Conservation (phyloP, 92 coral and sea anemone species). For the Epizoanthus scotinus region DNA sequence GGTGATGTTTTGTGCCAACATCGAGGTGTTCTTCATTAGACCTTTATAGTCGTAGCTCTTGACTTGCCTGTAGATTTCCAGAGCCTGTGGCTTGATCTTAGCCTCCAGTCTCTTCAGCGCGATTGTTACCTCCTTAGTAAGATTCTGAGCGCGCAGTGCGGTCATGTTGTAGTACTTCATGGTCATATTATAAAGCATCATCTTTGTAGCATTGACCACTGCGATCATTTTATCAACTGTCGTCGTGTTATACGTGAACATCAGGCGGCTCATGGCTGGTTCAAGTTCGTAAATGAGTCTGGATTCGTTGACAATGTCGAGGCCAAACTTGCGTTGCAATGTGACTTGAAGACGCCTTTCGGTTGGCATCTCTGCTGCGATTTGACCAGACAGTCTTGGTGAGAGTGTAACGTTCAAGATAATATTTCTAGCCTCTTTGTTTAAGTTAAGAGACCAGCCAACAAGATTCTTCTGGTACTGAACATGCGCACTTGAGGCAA, state of each 20-base stretch:
- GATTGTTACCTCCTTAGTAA: slow-evolving; percentile 60
- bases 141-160: slow-evolving; percentile 51
- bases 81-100: slow-evolving; percentile 65
- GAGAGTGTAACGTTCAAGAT: slow-evolving; percentile 75
- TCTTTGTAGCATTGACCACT: slow-evolving; percentile 53
- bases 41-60: slow-evolving; percentile 70
- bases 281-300: slow-evolving; percentile 68
- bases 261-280: slow-evolving; percentile 72
- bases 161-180: slow-evolving; percentile 72
- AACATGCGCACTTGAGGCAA: slow-evolving; percentile 71
- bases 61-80: slow-evolving; percentile 62
- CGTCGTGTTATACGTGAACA: slow-evolving; percentile 82
- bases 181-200: slow-evolving; percentile 55
- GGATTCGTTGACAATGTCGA: slow-evolving; percentile 72
- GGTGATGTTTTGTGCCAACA: slow-evolving; percentile 60
- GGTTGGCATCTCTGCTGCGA: slow-evolving; percentile 83
- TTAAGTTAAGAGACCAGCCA: slow-evolving; percentile 76
- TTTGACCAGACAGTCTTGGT: slow-evolving; percentile 75
- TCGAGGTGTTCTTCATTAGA: slow-evolving; percentile 54
- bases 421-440: slow-evolving; percentile 69
- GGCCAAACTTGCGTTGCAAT: slow-evolving; percentile 77
- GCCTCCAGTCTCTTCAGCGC: slow-evolving; percentile 65
- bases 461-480: slow-evolving; percentile 61
- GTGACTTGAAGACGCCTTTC: slow-evolving; percentile 68
- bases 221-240: slow-evolving; percentile 57